A percentile compares a stretch with the other conserved stretches of the same genome.
phyloP scores from a whole-genome alignment of 2,797 vertebrate genomes.

The Poeciliopsis gracilis region DNA sequence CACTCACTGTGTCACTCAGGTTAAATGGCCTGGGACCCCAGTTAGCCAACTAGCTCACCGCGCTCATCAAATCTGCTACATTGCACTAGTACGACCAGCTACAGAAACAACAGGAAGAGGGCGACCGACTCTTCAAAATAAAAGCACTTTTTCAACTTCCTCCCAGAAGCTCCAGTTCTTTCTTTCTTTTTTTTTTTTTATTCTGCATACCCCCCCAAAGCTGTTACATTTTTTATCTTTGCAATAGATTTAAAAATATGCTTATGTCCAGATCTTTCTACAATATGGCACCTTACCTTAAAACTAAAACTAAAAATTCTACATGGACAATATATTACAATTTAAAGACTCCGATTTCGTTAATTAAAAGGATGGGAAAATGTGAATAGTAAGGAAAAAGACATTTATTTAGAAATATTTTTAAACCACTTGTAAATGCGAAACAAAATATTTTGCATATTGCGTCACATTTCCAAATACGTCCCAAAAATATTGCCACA shows the following conservation, averaged over 20 bases:
- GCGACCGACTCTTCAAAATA: constrained; percentile 24
- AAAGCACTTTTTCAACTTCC: constrained; percentile 14
- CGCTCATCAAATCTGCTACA: constrained; percentile 45
- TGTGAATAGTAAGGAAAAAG: neutral
- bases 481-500: neutral
- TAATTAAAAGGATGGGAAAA: neutral
- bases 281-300: neutral
- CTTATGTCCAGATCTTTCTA: neutral
- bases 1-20: constrained; percentile 50
- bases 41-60: constrained; percentile 53
- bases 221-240: no score
- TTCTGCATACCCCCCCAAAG: no score
- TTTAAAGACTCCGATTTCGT: neutral
- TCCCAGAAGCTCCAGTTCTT: neutral
- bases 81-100: neutral
- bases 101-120: constrained; percentile 5
- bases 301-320: neutral
- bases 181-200: no score
- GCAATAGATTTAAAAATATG: no score
- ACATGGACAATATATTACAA: neutral
- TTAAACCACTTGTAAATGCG: neutral
- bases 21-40: constrained; percentile 52
- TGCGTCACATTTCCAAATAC: neutral
- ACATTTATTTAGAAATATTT: neutral
- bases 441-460: neutral